These are phyloP conservation scores for Choloepus didactylus DNA, from an alignment of 2,797 vertebrate species.

Conservation along the genomic window DNA sequence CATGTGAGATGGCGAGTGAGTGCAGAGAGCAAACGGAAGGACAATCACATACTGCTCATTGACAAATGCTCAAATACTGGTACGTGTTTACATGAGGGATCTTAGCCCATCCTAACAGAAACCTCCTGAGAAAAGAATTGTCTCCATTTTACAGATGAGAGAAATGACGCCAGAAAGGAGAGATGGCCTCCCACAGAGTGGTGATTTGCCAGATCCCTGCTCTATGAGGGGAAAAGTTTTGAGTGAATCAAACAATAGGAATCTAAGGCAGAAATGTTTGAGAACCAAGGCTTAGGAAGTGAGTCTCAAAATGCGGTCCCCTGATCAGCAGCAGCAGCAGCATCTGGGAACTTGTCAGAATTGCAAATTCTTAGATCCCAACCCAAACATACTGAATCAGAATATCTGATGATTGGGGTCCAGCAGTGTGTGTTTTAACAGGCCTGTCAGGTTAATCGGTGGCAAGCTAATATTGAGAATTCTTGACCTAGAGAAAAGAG, in stretches of 20 bases:
- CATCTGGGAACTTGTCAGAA: neutral
- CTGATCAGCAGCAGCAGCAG: too few relatives aligned
- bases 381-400: neutral
- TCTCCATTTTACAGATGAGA: neutral
- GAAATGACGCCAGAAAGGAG: neutral
- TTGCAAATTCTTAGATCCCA: neutral
- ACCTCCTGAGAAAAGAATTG: neutral
- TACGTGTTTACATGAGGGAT: neutral
- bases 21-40: too few relatives aligned
- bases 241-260: neutral
- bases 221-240: neutral
- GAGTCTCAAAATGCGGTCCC: neutral
- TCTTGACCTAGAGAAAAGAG: neutral
- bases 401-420: neutral
- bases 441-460: neutral
- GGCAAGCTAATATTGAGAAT: neutral
- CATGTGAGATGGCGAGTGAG: neutral
- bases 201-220: neutral
- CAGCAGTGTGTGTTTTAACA: neutral
- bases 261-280: neutral
- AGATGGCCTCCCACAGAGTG: neutral
- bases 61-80: too few relatives aligned
- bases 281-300: neutral
- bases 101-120: neutral
- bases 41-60: accelerated